These are phyloP conservation scores for Dermochelys coriacea DNA, from an alignment of 2,797 vertebrate species.

Conservation along the genomic window DNA sequence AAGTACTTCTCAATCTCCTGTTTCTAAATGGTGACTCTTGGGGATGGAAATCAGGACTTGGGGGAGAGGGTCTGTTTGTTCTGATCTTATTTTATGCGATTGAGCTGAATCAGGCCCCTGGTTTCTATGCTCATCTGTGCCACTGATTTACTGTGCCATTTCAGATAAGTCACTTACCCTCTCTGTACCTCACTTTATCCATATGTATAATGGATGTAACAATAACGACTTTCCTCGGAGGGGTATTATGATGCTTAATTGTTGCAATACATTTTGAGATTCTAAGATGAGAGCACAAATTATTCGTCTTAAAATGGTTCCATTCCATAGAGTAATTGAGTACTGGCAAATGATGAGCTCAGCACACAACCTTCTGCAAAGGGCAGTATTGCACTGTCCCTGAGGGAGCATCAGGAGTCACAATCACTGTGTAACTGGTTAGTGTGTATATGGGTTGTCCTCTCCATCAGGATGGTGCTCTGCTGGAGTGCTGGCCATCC, in stretches of 20 bases:
- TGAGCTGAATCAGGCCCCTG: constrained; percentile 2
- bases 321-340: neutral
- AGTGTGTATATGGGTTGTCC: neutral
- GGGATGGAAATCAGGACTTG: neutral
- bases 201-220: neutral
- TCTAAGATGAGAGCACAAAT: neutral
- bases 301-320: neutral
- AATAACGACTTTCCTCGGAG: neutral
- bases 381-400: rapidly evolving
- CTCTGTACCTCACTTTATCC: neutral
- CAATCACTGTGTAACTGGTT: neutral
- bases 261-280: neutral
- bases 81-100: constrained; percentile 20
- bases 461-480: neutral
- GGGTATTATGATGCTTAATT: neutral
- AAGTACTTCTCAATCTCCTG: neutral
- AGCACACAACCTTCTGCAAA: neutral
- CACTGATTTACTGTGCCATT: neutral
- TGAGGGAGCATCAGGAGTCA: neutral
- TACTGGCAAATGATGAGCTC: neutral
- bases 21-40: neutral
- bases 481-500: neutral
- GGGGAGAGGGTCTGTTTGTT: constrained; percentile 31
- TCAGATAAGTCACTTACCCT: neutral
- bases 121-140: neutral